Evolutionary conservation across 2,113 vertebrate species (phyloP), one percentile per base, ranked within the genome.

Genomic region (Hyla sarda): DNA sequence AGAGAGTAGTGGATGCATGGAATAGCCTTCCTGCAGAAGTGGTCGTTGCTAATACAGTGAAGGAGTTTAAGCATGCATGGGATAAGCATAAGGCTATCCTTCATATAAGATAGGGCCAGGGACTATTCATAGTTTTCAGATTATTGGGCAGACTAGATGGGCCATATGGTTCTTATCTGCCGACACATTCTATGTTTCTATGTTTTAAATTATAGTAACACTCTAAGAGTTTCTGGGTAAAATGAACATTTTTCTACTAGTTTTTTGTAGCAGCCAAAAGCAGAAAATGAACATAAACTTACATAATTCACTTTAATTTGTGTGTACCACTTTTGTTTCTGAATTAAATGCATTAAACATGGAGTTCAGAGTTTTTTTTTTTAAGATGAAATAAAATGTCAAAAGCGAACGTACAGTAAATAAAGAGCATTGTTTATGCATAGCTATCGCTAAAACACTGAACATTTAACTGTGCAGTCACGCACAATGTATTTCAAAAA

Each of bases 401-500:
- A 62, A 60, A 45, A 41, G 54, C n/a, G 41, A 79, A 79, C 58
- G 8, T 41, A 5, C 3, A 41, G 54, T 79, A 79, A 80, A 80
- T 80, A 80, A 58, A 80, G 28, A 60, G 34, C 56, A 62, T 80
- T 54, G 25, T 62, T 80, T 58, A 60, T 62, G 54, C 32, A 60
- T 60, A 79, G 62, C 58, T 37, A 80, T 80, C 76, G 21, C 54
- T 62, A 80, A 56, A 60, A 60, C 77, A 45, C 41, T 76, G 73
- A 76, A 30, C 73, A 48, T 14, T n/a, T 79, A 60, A 79, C 76
- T 41, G 76, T 79, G 54, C 76, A 60, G 77, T 54, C 56, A 80
- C 11, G 77, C 77, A 62, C 56, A 60, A 60, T 80, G 77, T 60
- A n/a, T 60, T 80, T 62, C 37, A 80, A 62, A 76, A 80, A 80